Percentiles rank a stretch among this genome's conserved stretches.
phyloP scores from a whole-genome alignment of 1,140 invertebrate species.

The Heliconius hewitsoni region DNA sequence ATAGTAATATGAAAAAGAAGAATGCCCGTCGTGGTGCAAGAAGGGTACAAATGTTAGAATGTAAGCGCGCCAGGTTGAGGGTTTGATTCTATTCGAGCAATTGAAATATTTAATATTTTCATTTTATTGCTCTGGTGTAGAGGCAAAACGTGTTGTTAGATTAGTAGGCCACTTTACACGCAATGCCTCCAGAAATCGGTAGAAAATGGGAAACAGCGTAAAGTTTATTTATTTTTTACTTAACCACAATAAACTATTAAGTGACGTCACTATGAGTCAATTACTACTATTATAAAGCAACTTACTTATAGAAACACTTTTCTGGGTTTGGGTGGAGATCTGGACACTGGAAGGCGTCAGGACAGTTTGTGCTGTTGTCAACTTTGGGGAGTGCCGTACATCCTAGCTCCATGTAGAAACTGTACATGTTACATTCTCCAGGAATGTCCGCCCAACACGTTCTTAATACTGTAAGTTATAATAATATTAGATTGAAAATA shows the following conservation, averaged over 20 bases:
- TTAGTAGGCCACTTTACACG: too few species aligned
- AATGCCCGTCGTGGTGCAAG: too few species aligned
- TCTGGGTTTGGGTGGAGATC: slow-evolving; percentile 63
- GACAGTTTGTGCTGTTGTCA: slow-evolving; percentile 53
- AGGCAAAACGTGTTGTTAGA: too few species aligned
- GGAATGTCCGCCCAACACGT: slow-evolving; percentile 50
- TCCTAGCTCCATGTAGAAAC: slow-evolving; percentile 68
- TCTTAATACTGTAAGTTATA: slow-evolving; percentile 42
- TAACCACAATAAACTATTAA: neutral
- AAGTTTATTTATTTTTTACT: too few species aligned
- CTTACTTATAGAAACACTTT: slow-evolving; percentile 67
- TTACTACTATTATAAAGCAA: neutral
- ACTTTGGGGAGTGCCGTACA: slow-evolving; percentile 49
- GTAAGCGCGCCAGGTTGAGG: too few species aligned
- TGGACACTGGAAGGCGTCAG: slow-evolving; percentile 62
- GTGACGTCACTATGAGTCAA: neutral
- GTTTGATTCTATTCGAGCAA: too few species aligned
- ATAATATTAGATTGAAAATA: neutral
- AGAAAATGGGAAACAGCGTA: too few species aligned
- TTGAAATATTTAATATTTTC: too few species aligned
- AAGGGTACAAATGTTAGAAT: too few species aligned
- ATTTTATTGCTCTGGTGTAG: too few species aligned
- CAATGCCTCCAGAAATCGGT: too few species aligned
- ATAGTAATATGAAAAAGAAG: too few species aligned
- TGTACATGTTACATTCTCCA: slow-evolving; percentile 62